Conservation (phyloP, 2,888 invertebrate species). For the Melipona bicolor region DNA sequence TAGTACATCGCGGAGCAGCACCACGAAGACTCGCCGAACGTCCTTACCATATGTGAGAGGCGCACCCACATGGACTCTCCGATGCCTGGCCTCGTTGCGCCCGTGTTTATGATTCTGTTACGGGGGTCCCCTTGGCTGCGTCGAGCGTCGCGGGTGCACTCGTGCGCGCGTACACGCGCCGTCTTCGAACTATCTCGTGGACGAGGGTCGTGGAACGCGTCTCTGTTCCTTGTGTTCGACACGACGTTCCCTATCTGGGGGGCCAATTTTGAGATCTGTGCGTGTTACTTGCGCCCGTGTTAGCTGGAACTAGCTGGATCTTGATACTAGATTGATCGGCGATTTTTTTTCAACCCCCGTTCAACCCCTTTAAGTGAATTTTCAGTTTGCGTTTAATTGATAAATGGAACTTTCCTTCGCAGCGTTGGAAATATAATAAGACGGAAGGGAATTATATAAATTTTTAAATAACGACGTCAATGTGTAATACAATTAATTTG, state of each 20-base stretch:
- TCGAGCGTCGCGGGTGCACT: constrained; percentile 24
- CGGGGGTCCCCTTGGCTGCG: constrained; percentile 29
- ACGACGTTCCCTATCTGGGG: background rate
- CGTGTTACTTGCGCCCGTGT: background rate
- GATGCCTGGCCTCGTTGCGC: constrained; percentile 39
- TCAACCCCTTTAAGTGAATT: too few species aligned
- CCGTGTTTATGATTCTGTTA: constrained; percentile 56
- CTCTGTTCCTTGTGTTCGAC: background rate
- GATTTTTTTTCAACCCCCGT: too few species aligned
- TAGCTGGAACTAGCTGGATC: too few species aligned
- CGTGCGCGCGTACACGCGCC: constrained; percentile 20
- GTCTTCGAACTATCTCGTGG: constrained; percentile 22
- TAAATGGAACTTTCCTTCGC: too few species aligned
- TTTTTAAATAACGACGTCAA: too few species aligned
- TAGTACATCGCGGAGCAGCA: background rate
- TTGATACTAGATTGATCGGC: too few species aligned
- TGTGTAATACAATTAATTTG: too few species aligned
- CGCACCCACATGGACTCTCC: constrained; percentile 67
- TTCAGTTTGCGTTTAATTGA: too few species aligned
- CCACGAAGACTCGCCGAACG: constrained; percentile 56
- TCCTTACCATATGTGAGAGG: constrained; percentile 70
- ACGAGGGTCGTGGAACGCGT: constrained; percentile 22
- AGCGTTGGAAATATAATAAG: too few species aligned
- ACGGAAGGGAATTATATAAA: too few species aligned
- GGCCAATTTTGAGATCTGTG: background rate